Percentiles rank a stretch among this genome's conserved stretches.
Evolutionary conservation across 2,888 invertebrate species (phyloP).

Genomic region (Brachyopa scutellaris): DNA sequence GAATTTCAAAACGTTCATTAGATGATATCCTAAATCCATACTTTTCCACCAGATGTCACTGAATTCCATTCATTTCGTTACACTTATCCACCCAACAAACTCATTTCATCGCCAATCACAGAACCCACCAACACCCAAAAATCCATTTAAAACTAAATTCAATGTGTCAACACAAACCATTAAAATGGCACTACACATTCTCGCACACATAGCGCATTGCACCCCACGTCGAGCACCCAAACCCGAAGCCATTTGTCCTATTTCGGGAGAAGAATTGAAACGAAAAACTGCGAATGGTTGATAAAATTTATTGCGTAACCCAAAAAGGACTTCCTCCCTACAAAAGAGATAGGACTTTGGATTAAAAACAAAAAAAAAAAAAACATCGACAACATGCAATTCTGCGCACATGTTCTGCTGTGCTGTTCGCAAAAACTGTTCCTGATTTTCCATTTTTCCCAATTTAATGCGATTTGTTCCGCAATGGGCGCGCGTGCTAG

Average conservation of each 20-base stretch:
- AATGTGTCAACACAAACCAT: conserved; percentile 71
- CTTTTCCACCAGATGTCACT: conserved; percentile 32
- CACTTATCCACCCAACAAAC: conserved; percentile 43
- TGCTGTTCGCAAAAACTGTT: conserved; percentile 52
- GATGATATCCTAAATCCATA: too few species aligned
- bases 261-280: neutral
- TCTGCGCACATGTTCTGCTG: conserved; percentile 68
- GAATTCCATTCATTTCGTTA: conserved; percentile 14
- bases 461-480: conserved; percentile 71
- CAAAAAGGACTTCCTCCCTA: conserved; percentile 16
- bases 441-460: conserved; percentile 35
- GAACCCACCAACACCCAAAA: conserved; percentile 24
- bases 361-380: too few species aligned
- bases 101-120: conserved; percentile 29
- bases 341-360: neutral
- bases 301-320: conserved; percentile 64
- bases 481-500: conserved; percentile 54
- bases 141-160: conserved; percentile 68
- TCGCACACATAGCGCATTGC: conserved; percentile 8
- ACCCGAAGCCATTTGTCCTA: conserved; percentile 37
- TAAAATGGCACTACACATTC: conserved; percentile 33
- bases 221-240: neutral
- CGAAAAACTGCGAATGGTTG: conserved; percentile 39
- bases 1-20: neutral
- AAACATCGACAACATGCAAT: conserved; percentile 67